Percentiles rank a stretch among this genome's conserved stretches.
Evolutionary conservation across 2,113 vertebrate genomes (phyloP).

Genomic region (Pachyramphus minor): DNA sequence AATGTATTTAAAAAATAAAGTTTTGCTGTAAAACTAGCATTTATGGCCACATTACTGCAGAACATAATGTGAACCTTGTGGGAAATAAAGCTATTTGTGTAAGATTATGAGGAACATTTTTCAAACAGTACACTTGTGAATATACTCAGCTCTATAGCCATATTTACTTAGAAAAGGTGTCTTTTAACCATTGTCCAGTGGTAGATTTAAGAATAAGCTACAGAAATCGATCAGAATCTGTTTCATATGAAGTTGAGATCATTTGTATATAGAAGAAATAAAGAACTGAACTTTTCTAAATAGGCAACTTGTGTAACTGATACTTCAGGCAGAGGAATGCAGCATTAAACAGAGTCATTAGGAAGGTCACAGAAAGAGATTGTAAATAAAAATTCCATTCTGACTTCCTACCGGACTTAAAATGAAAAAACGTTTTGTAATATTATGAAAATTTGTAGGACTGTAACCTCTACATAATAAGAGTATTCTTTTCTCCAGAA

Average conservation of each 20-base stretch:
- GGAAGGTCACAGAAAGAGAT: background rate
- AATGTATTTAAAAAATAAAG: slow-evolving; percentile 10
- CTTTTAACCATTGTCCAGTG: background rate
- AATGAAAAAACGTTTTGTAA: background rate
- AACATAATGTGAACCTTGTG: slow-evolving; percentile 7
- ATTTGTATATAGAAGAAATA: background rate
- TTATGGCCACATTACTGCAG: slow-evolving; percentile 16
- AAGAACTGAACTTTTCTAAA: background rate
- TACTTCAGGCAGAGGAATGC: background rate
- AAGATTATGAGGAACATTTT: background rate
- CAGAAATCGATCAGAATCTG: background rate
- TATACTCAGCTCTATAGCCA: background rate
- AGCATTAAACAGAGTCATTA: background rate
- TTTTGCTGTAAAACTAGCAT: slow-evolving; percentile 8
- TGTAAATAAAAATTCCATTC: background rate
- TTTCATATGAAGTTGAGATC: background rate
- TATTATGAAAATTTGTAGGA: background rate
- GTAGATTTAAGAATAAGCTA: background rate
- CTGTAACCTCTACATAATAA: background rate
- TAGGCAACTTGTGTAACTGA: background rate
- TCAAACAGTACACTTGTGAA: background rate
- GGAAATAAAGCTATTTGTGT: background rate
- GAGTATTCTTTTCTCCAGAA: background rate
- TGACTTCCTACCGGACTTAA: background rate
- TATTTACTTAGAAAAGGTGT: background rate